phyloP scores from a whole-genome alignment of 2,888 invertebrate species.

The Anorthoa munda region DNA sequence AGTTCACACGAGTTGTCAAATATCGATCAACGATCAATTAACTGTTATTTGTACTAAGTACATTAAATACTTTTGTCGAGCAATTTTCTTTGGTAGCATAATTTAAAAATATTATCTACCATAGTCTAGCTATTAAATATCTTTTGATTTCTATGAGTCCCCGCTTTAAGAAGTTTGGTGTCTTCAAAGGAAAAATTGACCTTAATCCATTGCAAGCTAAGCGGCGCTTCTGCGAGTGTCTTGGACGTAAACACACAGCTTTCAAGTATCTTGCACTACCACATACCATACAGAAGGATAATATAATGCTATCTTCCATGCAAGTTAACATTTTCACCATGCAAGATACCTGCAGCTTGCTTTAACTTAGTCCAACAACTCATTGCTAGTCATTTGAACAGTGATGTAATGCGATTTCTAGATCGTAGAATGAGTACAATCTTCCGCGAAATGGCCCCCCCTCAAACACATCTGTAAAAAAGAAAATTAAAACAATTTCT shows the following conservation, averaged over 20 bases:
- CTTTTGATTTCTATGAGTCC: neutral
- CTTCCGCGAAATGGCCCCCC: conserved; percentile 64
- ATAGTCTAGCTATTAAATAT: neutral
- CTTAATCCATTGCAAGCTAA: neutral
- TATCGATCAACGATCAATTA: too few relatives aligned
- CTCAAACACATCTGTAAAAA: conserved; percentile 69
- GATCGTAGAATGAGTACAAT: conserved; percentile 84
- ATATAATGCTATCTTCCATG: neutral
- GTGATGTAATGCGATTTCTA: conserved; percentile 85
- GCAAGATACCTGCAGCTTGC: conserved; percentile 13
- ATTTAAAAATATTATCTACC: neutral
- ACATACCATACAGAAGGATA: neutral
- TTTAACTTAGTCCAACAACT: conserved; percentile 18
- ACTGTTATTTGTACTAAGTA: conserved; percentile 4
- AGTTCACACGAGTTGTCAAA: too few relatives aligned
- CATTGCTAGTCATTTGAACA: conserved; percentile 83
- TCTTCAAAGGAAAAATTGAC: neutral
- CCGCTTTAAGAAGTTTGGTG: neutral
- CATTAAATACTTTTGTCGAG: conserved; percentile 32
- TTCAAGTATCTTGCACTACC: conserved; percentile 12
- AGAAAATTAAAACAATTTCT: conserved; percentile 37
- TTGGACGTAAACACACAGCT: conserved; percentile 33
- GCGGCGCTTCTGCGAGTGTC: conserved; percentile 3
- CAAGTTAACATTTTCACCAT: neutral
- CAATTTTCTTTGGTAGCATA: conserved; percentile 28